Evolutionary conservation across 2,888 invertebrate species (phyloP).

Genomic region (Petrolisthes cinctipes): DNA sequence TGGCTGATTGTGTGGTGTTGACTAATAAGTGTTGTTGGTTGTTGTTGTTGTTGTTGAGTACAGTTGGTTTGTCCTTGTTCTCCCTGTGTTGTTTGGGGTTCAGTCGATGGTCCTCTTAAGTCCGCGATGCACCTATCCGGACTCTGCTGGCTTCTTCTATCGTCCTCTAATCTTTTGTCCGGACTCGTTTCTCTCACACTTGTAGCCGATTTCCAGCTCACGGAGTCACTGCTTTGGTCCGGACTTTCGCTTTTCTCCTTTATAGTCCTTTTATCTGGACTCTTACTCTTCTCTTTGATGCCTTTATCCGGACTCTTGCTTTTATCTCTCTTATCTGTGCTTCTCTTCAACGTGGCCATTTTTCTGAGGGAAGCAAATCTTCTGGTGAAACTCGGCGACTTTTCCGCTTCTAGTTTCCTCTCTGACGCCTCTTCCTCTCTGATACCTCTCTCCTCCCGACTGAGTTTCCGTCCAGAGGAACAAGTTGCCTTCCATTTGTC

Average conservation of each 20-base stretch:
- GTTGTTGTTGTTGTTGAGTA: no score
- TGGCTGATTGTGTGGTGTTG: no score
- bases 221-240: background rate
- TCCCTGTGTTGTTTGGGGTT: background rate
- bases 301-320: constrained; percentile 25
- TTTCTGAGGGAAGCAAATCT: constrained; percentile 32
- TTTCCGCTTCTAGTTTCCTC: background rate
- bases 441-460: background rate
- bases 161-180: background rate
- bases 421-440: background rate
- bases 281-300: background rate
- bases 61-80: no score
- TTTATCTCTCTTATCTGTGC: constrained; percentile 26
- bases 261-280: background rate
- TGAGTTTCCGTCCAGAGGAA: background rate
- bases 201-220: background rate
- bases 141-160: background rate
- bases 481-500: background rate
- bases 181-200: background rate
- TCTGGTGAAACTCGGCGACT: constrained; percentile 26
- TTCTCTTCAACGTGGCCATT: background rate
- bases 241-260: background rate
- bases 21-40: no score
- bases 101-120: background rate
- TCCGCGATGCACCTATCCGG: background rate